Evolutionary conservation across 2,113 vertebrate species (phyloP).

Genomic region (Serilophus lunatus): DNA sequence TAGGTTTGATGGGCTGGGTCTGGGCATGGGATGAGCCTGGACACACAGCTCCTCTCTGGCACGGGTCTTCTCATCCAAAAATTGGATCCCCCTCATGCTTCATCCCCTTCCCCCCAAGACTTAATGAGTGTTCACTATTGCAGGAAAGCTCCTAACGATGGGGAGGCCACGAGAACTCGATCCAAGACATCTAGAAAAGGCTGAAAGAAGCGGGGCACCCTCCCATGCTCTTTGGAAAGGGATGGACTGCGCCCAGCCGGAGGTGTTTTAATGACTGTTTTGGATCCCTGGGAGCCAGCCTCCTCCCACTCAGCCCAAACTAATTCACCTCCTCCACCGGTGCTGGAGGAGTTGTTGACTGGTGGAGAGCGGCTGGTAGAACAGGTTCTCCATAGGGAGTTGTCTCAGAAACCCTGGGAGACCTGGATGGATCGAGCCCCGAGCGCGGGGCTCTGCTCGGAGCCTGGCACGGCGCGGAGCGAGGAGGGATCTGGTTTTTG

Average conservation of each 20-base stretch:
- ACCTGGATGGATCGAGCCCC: conserved; percentile 9
- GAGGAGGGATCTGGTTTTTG: background rate
- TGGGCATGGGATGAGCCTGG: background rate
- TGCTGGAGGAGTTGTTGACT: conserved; percentile 43
- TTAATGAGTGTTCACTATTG: accelerated
- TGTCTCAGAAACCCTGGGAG: conserved; percentile 57
- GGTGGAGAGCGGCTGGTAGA: conserved; percentile 65
- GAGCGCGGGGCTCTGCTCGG: background rate
- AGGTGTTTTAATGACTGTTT: conserved; percentile 60
- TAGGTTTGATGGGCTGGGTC: background rate
- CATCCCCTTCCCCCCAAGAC: background rate
- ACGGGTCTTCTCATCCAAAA: background rate
- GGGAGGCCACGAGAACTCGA: background rate
- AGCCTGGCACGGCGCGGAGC: background rate
- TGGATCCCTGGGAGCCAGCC: conserved; percentile 40
- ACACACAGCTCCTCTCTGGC: background rate
- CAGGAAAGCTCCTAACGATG: accelerated
- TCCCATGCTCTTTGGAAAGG: background rate
- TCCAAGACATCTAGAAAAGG: background rate
- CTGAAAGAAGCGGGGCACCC: background rate
- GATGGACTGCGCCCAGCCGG: background rate
- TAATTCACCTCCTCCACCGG: conserved; percentile 44
- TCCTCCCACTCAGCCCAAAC: conserved; percentile 40
- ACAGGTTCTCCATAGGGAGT: conserved; percentile 76
- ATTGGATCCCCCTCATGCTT: accelerated